These are phyloP conservation scores for Drosophila buzzatii DNA, from an alignment of 2,888 invertebrate species.

Conservation along the genomic window DNA sequence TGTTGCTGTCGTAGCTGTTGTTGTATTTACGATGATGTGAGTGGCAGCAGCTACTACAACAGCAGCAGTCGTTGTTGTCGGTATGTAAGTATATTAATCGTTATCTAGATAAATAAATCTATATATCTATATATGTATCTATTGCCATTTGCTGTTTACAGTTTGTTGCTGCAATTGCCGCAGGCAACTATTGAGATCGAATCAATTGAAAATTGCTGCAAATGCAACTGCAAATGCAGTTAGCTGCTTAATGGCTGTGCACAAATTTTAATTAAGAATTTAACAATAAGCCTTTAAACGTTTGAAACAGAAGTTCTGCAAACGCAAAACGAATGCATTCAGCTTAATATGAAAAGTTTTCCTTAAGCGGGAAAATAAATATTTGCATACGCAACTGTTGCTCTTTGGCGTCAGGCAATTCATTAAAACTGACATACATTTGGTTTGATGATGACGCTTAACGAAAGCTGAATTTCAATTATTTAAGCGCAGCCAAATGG, in stretches of 20 bases:
- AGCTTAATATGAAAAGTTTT: slow-evolving; percentile 16
- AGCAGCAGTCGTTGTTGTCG: slow-evolving; percentile 31
- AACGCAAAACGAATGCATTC: background rate
- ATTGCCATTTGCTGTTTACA: background rate
- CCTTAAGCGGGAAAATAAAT: slow-evolving; percentile 11
- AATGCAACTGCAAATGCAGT: slow-evolving; percentile 26
- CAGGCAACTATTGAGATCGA: slow-evolving; percentile 38
- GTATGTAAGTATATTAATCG: slow-evolving; percentile 34
- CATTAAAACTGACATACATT: slow-evolving; percentile 41
- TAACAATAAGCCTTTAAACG: background rate
- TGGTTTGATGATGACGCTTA: slow-evolving; percentile 4
- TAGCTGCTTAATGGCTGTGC: slow-evolving; percentile 16
- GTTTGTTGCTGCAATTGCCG: slow-evolving; percentile 34
- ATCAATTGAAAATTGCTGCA: slow-evolving; percentile 60
- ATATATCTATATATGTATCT: slow-evolving; percentile 20
- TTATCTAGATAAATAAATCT: slow-evolving; percentile 21
- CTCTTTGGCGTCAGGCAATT: slow-evolving; percentile 15
- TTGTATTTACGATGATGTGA: slow-evolving; percentile 28
- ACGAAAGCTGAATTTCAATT: slow-evolving; percentile 49
- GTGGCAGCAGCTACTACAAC: slow-evolving; percentile 18
- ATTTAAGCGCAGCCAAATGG: background rate
- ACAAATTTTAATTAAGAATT: slow-evolving; percentile 28
- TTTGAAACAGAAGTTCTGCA: background rate
- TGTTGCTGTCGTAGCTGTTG: slow-evolving; percentile 4
- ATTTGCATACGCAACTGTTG: slow-evolving; percentile 35